Conservation (phyloP, 2,113 vertebrate species). For the Nycticebus coucang region DNA sequence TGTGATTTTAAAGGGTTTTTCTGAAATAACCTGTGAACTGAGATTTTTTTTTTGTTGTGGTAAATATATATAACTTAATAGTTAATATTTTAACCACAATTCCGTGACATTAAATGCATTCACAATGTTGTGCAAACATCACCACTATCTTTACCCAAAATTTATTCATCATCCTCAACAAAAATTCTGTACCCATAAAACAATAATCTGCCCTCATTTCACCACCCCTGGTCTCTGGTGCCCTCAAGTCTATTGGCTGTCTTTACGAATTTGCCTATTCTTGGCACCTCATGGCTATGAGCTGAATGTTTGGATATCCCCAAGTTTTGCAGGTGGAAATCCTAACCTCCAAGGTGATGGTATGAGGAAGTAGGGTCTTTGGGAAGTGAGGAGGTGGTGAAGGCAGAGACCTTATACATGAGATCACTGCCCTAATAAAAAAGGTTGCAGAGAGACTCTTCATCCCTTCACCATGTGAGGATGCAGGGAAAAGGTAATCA, state of each 20-base stretch:
- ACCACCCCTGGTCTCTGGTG: too few relatives aligned
- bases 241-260: not conserved
- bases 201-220: not conserved
- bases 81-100: conserved; percentile 16
- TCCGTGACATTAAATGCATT: not conserved
- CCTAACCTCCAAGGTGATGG: not conserved
- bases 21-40: not conserved
- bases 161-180: not conserved
- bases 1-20: not conserved
- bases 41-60: not conserved
- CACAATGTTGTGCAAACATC: not conserved
- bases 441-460: not conserved
- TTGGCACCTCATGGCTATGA: not conserved
- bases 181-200: not conserved
- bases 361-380: not conserved
- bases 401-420: not conserved
- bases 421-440: not conserved
- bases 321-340: not conserved
- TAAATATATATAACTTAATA: not conserved
- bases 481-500: not conserved
- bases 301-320: not conserved
- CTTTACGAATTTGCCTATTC: not conserved
- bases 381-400: not conserved
- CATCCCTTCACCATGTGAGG: not conserved
- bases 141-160: not conserved